Conservation (phyloP, 2,113 vertebrate species). For the Nettapus auritus region DNA sequence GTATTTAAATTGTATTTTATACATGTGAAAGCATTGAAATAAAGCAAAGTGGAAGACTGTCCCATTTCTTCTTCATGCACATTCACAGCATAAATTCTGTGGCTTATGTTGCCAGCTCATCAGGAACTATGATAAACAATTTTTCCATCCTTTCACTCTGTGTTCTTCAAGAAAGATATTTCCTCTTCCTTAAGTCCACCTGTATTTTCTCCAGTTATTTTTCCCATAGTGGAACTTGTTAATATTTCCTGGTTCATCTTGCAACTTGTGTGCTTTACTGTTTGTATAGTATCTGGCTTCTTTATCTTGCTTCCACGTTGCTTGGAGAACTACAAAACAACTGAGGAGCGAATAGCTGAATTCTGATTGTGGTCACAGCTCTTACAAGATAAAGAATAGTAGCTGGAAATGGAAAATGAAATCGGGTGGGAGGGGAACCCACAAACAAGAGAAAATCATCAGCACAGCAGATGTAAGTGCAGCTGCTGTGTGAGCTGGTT, state of each 20-base stretch:
- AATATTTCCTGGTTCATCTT: background rate
- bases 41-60: slow-evolving; percentile 27
- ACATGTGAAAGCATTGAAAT: slow-evolving; percentile 12
- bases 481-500: background rate
- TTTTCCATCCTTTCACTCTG: background rate
- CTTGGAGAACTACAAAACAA: background rate
- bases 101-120: background rate
- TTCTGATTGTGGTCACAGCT: background rate
- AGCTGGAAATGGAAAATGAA: background rate
- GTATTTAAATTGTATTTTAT: slow-evolving; percentile 61
- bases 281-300: background rate
- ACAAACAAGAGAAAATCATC: background rate
- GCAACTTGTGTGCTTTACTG: background rate
- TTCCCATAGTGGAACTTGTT: background rate
- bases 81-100: background rate
- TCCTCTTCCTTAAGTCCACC: background rate
- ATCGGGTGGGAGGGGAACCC: background rate
- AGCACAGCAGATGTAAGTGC: background rate
- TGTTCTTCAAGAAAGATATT: background rate
- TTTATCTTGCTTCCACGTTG: background rate
- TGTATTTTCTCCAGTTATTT: background rate
- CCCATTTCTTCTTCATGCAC: background rate
- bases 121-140: background rate
- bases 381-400: background rate
- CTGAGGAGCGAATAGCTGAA: background rate